Conservation (phyloP, 1,140 invertebrate genomes). For the Melanaphis sacchari region DNA sequence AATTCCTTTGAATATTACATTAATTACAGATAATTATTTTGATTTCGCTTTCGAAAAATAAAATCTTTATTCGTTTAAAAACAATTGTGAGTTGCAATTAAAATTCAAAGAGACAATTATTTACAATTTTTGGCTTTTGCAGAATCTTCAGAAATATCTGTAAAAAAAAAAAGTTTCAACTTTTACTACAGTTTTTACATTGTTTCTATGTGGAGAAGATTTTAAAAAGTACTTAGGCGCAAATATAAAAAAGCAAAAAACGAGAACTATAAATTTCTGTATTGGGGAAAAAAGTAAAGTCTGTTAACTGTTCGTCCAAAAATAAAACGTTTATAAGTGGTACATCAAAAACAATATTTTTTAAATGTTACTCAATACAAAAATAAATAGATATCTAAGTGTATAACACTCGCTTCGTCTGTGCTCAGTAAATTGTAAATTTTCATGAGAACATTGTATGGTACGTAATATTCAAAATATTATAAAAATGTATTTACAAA, state of each 20-base stretch:
- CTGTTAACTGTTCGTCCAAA: background rate
- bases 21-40: background rate
- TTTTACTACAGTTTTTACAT: background rate
- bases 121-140: background rate
- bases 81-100: too few species aligned
- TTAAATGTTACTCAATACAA: background rate
- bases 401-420: too few species aligned
- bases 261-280: background rate
- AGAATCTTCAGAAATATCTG: background rate
- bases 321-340: background rate
- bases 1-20: background rate
- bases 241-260: background rate
- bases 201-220: background rate
- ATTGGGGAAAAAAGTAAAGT: background rate
- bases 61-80: background rate
- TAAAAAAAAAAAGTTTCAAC: background rate
- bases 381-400: background rate
- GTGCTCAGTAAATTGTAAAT: too few species aligned
- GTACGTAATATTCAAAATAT: too few species aligned
- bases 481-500: too few species aligned
- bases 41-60: background rate
- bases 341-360: background rate
- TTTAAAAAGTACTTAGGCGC: background rate
- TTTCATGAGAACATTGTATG: too few species aligned
- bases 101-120: background rate